Percentiles rank a stretch among this genome's conserved stretches.
Conservation (phyloP, 2,888 invertebrate genomes). For the Lepidochrysops patricia region DNA sequence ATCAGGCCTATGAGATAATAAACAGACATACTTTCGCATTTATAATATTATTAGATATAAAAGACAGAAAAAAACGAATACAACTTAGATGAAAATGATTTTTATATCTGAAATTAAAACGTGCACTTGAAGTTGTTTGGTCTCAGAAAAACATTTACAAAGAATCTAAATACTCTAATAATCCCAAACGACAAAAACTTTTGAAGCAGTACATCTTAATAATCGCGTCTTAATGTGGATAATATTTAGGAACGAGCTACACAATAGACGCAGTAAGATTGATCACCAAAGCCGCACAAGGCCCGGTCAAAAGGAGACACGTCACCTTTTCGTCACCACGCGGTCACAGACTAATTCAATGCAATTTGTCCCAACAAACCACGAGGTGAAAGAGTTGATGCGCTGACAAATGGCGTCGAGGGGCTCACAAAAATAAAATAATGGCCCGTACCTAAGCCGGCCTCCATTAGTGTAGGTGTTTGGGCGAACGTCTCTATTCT, state of each 20-base stretch:
- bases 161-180: not conserved
- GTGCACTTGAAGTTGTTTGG: not conserved
- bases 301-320: constrained; percentile 44
- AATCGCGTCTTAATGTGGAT: constrained; percentile 14
- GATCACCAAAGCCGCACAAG: constrained; percentile 55
- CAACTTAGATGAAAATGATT: not conserved
- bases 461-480: constrained; percentile 70
- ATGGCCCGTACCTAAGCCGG: constrained; percentile 68
- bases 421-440: constrained; percentile 71
- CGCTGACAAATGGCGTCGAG: constrained; percentile 69
- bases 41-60: too few relatives aligned
- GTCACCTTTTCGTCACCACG: constrained; percentile 73
- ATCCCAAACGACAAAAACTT: not conserved
- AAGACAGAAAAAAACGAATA: too few relatives aligned
- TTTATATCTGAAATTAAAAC: too few relatives aligned
- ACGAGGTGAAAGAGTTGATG: constrained; percentile 68
- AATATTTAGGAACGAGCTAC: constrained; percentile 24
- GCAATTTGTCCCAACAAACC: constrained; percentile 69
- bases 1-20: too few relatives aligned
- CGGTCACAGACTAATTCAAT: constrained; percentile 68
- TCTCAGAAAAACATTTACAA: not conserved
- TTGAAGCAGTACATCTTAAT: not conserved
- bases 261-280: constrained; percentile 58
- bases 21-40: too few relatives aligned
- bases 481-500: constrained; percentile 71